A percentile compares a stretch with the other conserved stretches of the same genome.
Conservation (phyloP, 2,888 invertebrate genomes). For the Euproctis similis region DNA sequence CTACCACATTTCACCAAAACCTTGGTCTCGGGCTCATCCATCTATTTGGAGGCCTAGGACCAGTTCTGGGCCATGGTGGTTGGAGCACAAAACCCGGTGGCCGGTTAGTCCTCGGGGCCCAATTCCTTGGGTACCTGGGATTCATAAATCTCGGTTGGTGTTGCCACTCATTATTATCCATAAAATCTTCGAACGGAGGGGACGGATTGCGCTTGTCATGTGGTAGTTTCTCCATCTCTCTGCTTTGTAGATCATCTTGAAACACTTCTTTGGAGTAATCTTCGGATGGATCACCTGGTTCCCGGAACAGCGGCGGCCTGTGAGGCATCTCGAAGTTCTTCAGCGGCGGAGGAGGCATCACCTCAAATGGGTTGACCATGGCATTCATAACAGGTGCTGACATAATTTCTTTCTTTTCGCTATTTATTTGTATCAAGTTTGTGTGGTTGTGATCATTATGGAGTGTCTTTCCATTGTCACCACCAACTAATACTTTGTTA, state of each 20-base stretch:
- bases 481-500: conserved; percentile 64
- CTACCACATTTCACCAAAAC: conserved; percentile 55
- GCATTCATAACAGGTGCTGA: conserved; percentile 39
- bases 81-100: conserved; percentile 32
- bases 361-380: conserved; percentile 54
- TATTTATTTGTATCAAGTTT: conserved; percentile 42
- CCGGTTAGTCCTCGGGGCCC: conserved; percentile 53
- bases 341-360: conserved; percentile 44
- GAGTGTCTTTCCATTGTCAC: conserved; percentile 43
- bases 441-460: conserved; percentile 33
- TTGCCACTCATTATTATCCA: conserved; percentile 35
- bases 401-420: conserved; percentile 30
- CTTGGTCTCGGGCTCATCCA: conserved; percentile 58
- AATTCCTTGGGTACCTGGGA: conserved; percentile 57
- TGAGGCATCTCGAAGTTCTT: conserved; percentile 32
- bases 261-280: conserved; percentile 34
- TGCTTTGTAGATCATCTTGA: conserved; percentile 43
- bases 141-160: conserved; percentile 33
- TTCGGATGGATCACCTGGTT: conserved; percentile 14
- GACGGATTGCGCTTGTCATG: conserved; percentile 20
- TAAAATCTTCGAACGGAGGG: conserved; percentile 33
- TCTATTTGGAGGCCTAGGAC: conserved; percentile 52
- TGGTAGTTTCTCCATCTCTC: conserved; percentile 27
- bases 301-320: conserved; percentile 16
- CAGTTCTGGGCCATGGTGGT: conserved; percentile 50